A percentile compares a stretch with the other conserved stretches of the same genome.
Conservation (phyloP, 2,113 vertebrate species). For the Alaudala cheleensis region DNA sequence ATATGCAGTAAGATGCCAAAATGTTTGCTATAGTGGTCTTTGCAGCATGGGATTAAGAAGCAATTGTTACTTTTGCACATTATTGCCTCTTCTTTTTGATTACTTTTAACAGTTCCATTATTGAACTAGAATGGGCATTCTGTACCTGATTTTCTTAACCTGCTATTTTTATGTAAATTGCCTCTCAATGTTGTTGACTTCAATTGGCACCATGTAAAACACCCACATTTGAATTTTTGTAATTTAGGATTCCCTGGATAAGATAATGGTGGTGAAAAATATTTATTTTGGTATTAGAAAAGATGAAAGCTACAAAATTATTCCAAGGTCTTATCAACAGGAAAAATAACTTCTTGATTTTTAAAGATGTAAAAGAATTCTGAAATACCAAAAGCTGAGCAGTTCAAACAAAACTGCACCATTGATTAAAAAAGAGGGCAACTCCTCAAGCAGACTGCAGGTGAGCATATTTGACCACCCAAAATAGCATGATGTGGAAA, state of each 20-base stretch:
- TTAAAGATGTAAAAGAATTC: not conserved
- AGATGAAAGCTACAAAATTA: not conserved
- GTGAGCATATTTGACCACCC: not conserved
- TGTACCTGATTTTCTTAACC: not conserved
- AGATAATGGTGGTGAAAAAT: not conserved
- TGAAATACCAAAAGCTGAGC: not conserved
- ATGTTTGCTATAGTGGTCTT: not conserved
- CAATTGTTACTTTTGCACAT: not conserved
- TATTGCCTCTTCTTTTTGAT: not conserved
- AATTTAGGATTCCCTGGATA: constrained; percentile 3
- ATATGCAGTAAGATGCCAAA: not conserved
- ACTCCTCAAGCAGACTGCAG: not conserved
- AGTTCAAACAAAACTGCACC: not conserved
- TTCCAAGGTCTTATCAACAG: not conserved
- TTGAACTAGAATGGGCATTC: not conserved
- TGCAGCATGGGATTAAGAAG: not conserved
- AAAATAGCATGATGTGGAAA: not conserved
- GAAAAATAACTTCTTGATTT: not conserved
- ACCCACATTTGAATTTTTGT: not conserved
- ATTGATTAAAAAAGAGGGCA: not conserved
- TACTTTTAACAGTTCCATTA: not conserved
- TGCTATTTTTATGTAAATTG: not conserved
- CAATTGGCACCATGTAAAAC: not conserved
- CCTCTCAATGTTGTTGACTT: not conserved
- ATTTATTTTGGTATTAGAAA: not conserved